These are phyloP conservation scores for Halcyon badia DNA, from an alignment of 2,797 vertebrate species.

Conservation along the genomic window DNA sequence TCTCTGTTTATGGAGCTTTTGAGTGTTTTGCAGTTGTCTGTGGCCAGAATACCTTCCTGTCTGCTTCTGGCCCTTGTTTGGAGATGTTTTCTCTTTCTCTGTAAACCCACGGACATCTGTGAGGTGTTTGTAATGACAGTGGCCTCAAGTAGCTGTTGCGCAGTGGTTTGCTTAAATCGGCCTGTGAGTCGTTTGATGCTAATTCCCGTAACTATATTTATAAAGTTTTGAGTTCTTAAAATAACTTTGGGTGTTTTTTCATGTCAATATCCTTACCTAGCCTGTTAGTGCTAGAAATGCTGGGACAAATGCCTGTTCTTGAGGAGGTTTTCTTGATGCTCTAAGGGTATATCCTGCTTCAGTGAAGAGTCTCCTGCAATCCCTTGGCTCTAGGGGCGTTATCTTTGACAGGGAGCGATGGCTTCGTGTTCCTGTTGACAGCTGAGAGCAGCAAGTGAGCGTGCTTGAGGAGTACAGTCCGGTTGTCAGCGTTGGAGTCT, in stretches of 20 bases:
- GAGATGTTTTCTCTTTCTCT: not conserved
- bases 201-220: not conserved
- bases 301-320: not conserved
- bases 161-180: not conserved
- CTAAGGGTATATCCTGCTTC: not conserved
- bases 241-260: not conserved
- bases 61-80: not conserved
- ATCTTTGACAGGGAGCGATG: not conserved
- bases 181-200: not conserved
- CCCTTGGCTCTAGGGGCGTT: not conserved
- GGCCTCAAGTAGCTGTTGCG: not conserved
- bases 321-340: not conserved
- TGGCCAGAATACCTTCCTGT: not conserved
- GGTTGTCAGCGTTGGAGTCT: not conserved
- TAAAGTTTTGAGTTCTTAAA: not conserved
- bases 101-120: rapidly evolving
- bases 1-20: not conserved
- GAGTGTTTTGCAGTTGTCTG: not conserved
- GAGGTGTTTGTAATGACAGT: not conserved
- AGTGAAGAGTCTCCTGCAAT: not conserved
- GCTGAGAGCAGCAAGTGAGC: not conserved
- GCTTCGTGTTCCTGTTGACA: rapidly evolving
- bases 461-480: not conserved
- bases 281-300: not conserved
- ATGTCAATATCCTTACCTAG: not conserved